These are phyloP conservation scores for Tenthredo distinguenda DNA, from an alignment of 2,888 invertebrate genomes.

Conservation along the genomic window DNA sequence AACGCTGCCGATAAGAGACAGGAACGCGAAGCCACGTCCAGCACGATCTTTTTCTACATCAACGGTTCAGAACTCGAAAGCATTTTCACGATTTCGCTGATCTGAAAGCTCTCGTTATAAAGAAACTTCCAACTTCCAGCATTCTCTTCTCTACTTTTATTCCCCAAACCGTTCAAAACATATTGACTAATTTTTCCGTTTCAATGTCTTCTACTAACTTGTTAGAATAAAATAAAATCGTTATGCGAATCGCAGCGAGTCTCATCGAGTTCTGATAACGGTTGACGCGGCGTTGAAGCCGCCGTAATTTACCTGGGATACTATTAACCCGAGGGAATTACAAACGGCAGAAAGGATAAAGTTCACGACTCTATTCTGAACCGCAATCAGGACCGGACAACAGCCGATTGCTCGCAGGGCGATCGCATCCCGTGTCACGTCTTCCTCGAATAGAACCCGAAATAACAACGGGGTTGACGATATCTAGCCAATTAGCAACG, in stretches of 20 bases:
- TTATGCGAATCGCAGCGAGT: background rate
- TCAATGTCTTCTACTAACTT: background rate
- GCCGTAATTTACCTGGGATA: background rate
- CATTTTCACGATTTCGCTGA: background rate
- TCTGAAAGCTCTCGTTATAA: background rate
- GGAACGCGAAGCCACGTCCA: background rate
- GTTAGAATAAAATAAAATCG: background rate
- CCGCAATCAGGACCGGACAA: slow-evolving; percentile 11
- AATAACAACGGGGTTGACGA: slow-evolving; percentile 39
- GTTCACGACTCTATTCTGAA: background rate
- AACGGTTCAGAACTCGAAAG: background rate
- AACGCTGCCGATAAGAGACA: background rate
- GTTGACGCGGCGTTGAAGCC: background rate
- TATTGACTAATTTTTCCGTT: background rate
- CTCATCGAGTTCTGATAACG: background rate
- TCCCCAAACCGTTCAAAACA: background rate
- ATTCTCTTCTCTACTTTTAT: background rate
- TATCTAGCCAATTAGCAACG: slow-evolving; percentile 29
- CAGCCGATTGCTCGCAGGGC: background rate
- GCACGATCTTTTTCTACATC: background rate
- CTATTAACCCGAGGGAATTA: background rate
- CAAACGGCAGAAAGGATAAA: slow-evolving; percentile 7
- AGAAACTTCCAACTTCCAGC: background rate
- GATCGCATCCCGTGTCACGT: slow-evolving; percentile 15
- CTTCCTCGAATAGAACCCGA: slow-evolving; percentile 16